Conservation (phyloP, 2,797 vertebrate genomes). For the Neopelma chrysocephalum region DNA sequence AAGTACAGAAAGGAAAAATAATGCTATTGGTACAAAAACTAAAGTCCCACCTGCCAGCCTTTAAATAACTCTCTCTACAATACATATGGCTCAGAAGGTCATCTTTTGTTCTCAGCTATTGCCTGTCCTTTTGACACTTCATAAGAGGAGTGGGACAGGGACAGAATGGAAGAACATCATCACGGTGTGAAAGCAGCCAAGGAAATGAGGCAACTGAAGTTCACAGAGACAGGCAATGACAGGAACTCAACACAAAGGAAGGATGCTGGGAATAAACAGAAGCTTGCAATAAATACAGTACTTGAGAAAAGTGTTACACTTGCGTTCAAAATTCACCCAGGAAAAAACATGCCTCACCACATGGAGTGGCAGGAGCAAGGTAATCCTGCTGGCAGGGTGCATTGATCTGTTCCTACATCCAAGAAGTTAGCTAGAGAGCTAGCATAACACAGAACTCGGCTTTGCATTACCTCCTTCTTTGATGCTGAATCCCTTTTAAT, state of each 20-base stretch:
- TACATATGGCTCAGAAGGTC: neutral
- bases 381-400: neutral
- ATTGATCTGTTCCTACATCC: neutral
- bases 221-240: neutral
- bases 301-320: neutral
- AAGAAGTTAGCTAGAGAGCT: neutral
- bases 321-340: neutral
- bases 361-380: neutral
- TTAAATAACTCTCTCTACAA: neutral
- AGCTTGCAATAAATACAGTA: constrained; percentile 12
- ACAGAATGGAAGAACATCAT: neutral
- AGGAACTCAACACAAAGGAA: constrained; percentile 51
- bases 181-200: neutral
- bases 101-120: constrained; percentile 12
- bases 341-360: neutral
- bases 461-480: neutral
- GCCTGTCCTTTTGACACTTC: neutral
- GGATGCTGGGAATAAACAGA: constrained; percentile 33
- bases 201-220: constrained; percentile 49
- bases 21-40: neutral
- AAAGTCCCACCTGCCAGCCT: neutral
- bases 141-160: neutral
- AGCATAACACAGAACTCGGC: neutral
- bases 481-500: neutral
- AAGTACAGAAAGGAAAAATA: neutral